Conservation (phyloP, 2,797 vertebrate genomes). For the Oceanodroma leucorhoa region DNA sequence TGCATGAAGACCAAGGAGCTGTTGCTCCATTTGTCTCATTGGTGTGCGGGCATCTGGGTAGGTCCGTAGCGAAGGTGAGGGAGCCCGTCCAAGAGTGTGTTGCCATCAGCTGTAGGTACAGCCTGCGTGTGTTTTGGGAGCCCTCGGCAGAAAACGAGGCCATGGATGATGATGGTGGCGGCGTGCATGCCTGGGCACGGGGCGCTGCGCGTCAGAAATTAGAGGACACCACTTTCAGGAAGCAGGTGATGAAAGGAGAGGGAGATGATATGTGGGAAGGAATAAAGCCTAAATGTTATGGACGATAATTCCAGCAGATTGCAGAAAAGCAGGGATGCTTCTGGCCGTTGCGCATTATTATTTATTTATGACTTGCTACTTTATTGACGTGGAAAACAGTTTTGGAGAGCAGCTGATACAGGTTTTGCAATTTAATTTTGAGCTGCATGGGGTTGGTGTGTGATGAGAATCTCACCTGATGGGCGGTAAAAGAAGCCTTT, state of each 20-base stretch:
- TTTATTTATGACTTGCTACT: background rate
- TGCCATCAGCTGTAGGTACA: background rate
- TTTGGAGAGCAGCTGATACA: background rate
- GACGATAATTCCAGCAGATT: background rate
- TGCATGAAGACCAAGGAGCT: background rate
- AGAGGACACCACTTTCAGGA: accelerated
- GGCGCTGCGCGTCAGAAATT: accelerated
- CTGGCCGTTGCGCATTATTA: accelerated
- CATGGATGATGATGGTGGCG: accelerated
- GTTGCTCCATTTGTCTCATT: accelerated
- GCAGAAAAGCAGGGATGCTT: background rate
- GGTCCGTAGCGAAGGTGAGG: accelerated
- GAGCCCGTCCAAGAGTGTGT: accelerated
- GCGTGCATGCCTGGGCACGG: background rate
- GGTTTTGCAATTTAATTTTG: background rate
- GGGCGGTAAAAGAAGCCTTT: background rate
- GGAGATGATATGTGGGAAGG: background rate
- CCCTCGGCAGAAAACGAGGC: background rate
- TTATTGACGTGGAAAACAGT: background rate
- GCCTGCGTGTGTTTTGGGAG: background rate
- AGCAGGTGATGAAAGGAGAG: background rate
- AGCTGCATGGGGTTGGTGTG: background rate
- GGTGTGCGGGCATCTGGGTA: accelerated
- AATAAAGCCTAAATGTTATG: background rate
- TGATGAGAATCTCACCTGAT: background rate